Conservation (phyloP, 2,797 vertebrate genomes). For the Ispidina picta region DNA sequence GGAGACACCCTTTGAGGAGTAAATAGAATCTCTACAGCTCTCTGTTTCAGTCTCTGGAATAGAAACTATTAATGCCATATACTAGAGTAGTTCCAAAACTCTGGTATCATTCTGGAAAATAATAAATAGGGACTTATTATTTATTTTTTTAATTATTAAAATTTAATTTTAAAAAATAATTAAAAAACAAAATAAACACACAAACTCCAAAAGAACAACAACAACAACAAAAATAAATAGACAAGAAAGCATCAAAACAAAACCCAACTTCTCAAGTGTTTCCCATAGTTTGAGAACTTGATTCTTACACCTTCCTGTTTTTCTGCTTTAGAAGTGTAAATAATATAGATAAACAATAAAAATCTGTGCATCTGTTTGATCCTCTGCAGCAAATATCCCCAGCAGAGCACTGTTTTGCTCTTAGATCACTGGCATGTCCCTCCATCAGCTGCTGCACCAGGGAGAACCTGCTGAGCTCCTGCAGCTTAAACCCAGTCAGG, state of each 20-base stretch:
- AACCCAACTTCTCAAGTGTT: not conserved
- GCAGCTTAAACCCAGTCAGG: not conserved
- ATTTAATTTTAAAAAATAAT: too few relatives aligned
- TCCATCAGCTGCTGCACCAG: not conserved
- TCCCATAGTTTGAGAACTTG: not conserved
- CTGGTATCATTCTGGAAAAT: not conserved
- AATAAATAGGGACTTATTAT: not conserved
- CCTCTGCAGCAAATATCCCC: not conserved
- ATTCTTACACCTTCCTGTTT: not conserved
- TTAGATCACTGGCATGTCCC: not conserved
- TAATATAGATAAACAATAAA: not conserved
- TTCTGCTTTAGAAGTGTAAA: not conserved
- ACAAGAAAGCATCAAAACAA: not conserved
- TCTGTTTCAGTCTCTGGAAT: not conserved
- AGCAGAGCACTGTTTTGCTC: not conserved
- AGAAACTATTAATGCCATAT: too few relatives aligned
- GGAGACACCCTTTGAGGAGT: not conserved
- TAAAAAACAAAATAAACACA: not conserved
- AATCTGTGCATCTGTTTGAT: not conserved
- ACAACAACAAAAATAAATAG: too few relatives aligned
- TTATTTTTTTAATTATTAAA: too few relatives aligned
- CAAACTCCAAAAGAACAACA: too few relatives aligned
- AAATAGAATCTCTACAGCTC: not conserved
- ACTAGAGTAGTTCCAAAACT: not conserved
- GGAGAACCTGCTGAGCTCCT: not conserved